Evolutionary conservation across 2,113 vertebrate genomes (phyloP).

Genomic region (Gopherus flavomarginatus): DNA sequence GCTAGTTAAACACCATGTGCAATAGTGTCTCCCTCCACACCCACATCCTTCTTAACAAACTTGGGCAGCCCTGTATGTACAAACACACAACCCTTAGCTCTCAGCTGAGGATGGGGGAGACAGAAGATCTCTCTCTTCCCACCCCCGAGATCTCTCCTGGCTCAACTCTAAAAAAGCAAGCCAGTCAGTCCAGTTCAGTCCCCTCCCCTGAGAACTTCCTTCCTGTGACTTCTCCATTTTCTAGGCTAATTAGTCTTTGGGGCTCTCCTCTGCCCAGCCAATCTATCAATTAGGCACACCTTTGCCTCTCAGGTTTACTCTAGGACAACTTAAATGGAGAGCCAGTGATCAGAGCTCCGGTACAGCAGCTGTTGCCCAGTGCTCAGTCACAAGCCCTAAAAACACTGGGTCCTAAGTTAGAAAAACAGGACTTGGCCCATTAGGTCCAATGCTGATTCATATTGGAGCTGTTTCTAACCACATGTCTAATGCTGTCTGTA

Average conservation of each 20-base stretch:
- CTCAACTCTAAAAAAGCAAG: not conserved
- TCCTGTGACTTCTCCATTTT: not conserved
- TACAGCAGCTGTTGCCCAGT: not conserved
- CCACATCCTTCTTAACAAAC: not conserved
- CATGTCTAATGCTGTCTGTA: accelerated
- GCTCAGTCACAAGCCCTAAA: not conserved
- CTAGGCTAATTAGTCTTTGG: not conserved
- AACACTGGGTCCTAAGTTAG: not conserved
- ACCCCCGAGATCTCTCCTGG: not conserved
- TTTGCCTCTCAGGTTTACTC: not conserved
- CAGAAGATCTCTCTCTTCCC: not conserved
- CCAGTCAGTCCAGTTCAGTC: not conserved
- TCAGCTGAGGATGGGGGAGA: not conserved
- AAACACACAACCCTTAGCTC: not conserved
- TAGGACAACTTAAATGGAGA: not conserved
- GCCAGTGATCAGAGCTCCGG: not conserved
- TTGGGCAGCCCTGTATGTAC: not conserved
- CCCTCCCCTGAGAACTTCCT: not conserved
- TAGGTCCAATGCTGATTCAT: not conserved
- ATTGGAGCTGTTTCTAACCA: not conserved
- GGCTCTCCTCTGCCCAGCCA: not conserved
- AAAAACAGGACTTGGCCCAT: not conserved
- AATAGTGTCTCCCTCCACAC: not conserved
- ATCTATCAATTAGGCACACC: not conserved
- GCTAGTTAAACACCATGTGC: not conserved